phyloP scores from a whole-genome alignment of 1,140 invertebrate species.

The Carposina sasakii region DNA sequence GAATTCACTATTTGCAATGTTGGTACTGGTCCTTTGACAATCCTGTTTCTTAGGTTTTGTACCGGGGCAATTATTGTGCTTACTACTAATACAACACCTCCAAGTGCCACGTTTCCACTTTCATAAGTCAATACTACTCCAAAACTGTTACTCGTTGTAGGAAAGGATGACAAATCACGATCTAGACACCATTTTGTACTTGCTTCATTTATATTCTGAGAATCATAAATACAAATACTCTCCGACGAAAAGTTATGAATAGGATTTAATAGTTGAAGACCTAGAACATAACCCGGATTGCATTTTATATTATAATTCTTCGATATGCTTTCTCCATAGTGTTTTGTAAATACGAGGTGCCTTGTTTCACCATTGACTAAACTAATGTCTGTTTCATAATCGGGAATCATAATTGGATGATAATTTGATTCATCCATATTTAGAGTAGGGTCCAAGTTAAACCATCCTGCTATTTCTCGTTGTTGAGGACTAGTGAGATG shows the following conservation, averaged over 20 bases:
- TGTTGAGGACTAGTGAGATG: conserved; percentile 88
- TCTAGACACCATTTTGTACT: conserved; percentile 84
- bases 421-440: conserved; percentile 80
- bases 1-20: conserved; percentile 80
- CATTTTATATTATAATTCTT: conserved; percentile 77
- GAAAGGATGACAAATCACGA: conserved; percentile 89
- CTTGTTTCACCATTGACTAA: conserved; percentile 83
- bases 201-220: conserved; percentile 75
- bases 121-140: conserved; percentile 86
- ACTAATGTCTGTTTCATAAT: conserved; percentile 75
- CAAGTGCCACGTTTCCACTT: conserved; percentile 84
- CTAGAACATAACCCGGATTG: conserved; percentile 83
- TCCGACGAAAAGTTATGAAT: conserved; percentile 91
- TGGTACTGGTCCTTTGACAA: conserved; percentile 84
- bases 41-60: conserved; percentile 79
- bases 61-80: conserved; percentile 82
- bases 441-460: conserved; percentile 78
- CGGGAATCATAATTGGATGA: conserved; percentile 79
- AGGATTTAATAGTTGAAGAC: conserved; percentile 89
- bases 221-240: conserved; percentile 84
- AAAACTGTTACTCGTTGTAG: conserved; percentile 88
- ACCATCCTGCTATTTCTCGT: conserved; percentile 94
- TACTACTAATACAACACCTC: conserved; percentile 87
- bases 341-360: conserved; percentile 82
- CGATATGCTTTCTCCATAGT: conserved; percentile 73